A percentile compares a stretch with the other conserved stretches of the same genome.
phyloP scores from a whole-genome alignment of 2,888 invertebrate species.

The Stomorhina lunata region DNA sequence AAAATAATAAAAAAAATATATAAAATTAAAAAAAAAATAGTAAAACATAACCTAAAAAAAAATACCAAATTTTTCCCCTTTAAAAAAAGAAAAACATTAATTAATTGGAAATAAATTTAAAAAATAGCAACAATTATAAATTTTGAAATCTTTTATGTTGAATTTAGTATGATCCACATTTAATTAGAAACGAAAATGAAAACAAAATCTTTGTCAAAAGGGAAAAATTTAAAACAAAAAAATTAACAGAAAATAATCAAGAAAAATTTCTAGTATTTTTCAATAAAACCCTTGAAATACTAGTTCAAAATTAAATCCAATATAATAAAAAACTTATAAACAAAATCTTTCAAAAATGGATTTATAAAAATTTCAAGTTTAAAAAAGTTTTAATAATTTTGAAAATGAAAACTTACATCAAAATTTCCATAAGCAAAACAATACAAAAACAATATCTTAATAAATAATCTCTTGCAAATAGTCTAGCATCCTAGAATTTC shows the following conservation, averaged over 20 bases:
- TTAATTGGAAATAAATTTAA: too few species aligned
- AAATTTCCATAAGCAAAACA: too few species aligned
- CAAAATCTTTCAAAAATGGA: background rate
- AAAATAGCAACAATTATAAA: too few species aligned
- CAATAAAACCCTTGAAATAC: background rate
- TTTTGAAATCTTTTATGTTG: too few species aligned
- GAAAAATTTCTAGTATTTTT: background rate
- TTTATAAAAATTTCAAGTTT: background rate
- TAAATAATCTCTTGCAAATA: too few species aligned
- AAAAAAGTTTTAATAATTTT: background rate
- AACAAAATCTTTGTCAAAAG: constrained; percentile 22
- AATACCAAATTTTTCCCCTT: constrained; percentile 32
- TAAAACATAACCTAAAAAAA: constrained; percentile 15
- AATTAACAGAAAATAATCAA: background rate
- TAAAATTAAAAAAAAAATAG: constrained; percentile 4
- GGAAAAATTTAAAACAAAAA: constrained; percentile 45
- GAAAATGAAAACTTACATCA: background rate
- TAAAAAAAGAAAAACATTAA: too few species aligned
- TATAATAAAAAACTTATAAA: background rate
- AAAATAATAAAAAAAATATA: constrained; percentile 20
- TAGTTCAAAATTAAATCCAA: background rate
- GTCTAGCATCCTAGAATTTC: too few species aligned
- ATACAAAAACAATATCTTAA: too few species aligned
- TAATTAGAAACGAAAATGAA: background rate
- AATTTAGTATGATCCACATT: too few species aligned